Evolutionary conservation across 2,888 invertebrate genomes (phyloP).

Genomic region (Parascotia fuliginaria): DNA sequence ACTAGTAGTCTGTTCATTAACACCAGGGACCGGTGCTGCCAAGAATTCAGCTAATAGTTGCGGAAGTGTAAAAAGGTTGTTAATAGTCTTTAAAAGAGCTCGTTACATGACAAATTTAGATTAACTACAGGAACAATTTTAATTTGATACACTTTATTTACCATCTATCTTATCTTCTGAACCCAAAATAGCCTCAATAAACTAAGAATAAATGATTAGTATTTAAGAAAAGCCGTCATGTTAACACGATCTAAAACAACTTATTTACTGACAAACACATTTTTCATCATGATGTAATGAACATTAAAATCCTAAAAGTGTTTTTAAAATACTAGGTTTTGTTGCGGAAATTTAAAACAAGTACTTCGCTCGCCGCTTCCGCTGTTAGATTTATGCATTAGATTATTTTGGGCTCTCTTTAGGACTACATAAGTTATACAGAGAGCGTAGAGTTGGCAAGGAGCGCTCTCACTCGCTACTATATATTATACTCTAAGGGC

Average conservation of each 20-base stretch:
- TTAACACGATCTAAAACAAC: background rate
- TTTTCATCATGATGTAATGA: conserved; percentile 31
- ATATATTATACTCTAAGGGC: conserved; percentile 67
- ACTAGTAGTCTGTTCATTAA: conserved; percentile 36
- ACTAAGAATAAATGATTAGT: background rate
- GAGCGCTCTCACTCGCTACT: conserved; percentile 43
- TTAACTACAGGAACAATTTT: background rate
- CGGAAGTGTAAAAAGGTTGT: background rate
- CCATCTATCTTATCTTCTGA: background rate
- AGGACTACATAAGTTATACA: conserved; percentile 62
- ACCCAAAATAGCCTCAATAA: background rate
- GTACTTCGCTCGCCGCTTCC: conserved; percentile 57
- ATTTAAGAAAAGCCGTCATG: background rate
- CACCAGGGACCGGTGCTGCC: conserved; percentile 5
- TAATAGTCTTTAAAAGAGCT: background rate
- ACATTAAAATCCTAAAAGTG: conserved; percentile 22
- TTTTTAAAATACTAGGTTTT: conserved; percentile 43
- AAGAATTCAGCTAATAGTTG: background rate
- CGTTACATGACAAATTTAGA: background rate
- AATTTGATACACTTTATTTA: background rate
- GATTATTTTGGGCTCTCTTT: conserved; percentile 62
- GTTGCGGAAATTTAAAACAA: conserved; percentile 52
- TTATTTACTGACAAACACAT: background rate
- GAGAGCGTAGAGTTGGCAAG: conserved; percentile 64
- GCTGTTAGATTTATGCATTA: conserved; percentile 58